Evolutionary conservation across 2,888 invertebrate genomes (phyloP), one percentile per base, ranked within the genome.

Genomic region (Suillia variegata): DNA sequence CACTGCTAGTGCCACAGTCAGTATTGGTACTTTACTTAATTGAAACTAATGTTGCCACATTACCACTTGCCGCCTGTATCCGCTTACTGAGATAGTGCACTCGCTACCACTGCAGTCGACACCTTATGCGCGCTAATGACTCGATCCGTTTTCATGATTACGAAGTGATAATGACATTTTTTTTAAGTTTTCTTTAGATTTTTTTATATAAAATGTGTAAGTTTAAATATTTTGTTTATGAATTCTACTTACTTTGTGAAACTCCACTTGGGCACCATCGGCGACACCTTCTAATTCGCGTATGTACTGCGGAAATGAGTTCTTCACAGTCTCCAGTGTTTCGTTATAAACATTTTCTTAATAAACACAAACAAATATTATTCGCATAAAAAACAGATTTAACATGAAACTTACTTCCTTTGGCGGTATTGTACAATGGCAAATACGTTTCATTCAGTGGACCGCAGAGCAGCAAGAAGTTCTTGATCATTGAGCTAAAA

Each of bases 281-380:
- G 94, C 91, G n/a, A 90, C 70, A 6, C 94, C 95, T 77, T 91
- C 87, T 42, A 95, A 83, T 81, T 95, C 95, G 62, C 88, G 85
- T 1, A 94, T 84, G 74, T 94, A 94, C 71, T 93, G 91, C 0
- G 94, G 94, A 80, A 87, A 94, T 68, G 88, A 87, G 52, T 84
- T 80, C 68, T 87, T 87, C 67, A 91, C 88, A 63, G 85, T 85
- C 2, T 84, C 84, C 48, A 94, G 83, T 0, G 92, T 93, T 58
- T 86, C 88, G 22, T 93, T 90, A 73, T 93, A 95, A 1, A 89
- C 87, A 61, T 84, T 78, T 63, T 71, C 82, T 82, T 59, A 2
- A 62, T 62, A 45, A 55, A 54, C 55, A 59, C 1, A 42, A 53
- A 26, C 20, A 18, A 42, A 59, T 26, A 24, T 18, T 15, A 38